Base-by-base conservation (phyloP, 2,888 invertebrate genomes). In the Ariolimax columbianus region DNA sequence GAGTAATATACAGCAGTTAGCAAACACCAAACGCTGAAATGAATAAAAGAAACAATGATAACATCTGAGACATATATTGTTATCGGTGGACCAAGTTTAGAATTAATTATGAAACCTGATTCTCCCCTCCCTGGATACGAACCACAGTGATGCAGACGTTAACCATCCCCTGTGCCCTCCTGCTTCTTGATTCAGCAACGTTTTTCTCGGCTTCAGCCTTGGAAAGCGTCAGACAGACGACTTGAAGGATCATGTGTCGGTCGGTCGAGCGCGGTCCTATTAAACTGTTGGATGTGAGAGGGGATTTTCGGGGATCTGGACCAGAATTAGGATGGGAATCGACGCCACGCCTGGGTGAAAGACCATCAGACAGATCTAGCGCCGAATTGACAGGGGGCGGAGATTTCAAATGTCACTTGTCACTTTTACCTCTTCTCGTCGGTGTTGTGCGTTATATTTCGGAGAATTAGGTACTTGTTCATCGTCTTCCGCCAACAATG, bases 331-430 rank as follows among this genome's bases (percentile, higher is more conserved):
- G 0, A 43, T n/a, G 47, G 30, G 68, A 79, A 79, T 68, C 38
- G 68, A 40, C 43, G 36, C 63, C 59, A 63, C 78, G 59, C 38
- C 59, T 63, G 38, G 40, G 3, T 78, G 47, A 40, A 59, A 63
- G 11, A 63, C 38, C 63, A 40, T 19, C 75, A 23, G 75, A 75
- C 75, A 75, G 51, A 51, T 33, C 51, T 51, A 47, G 51, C 75
- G 33, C 75, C 75, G 47, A 75, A 33, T 36, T 51, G 75, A 47
- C 47, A 51, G 51, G 75, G 36, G 79, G 79, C 66, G 66, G 79
- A 66, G 66, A 43, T 72, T 81, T 81, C 43, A 70, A 72, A 81
- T 81, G 72, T 81, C 81, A 72, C 81, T 81, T 81, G 81, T 81
- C 81, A 81, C 81, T 70, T 81, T 68, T 47, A 47, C 55, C 30